phyloP scores from a whole-genome alignment of 2,113 vertebrate species.

The Oceanodroma tethys region DNA sequence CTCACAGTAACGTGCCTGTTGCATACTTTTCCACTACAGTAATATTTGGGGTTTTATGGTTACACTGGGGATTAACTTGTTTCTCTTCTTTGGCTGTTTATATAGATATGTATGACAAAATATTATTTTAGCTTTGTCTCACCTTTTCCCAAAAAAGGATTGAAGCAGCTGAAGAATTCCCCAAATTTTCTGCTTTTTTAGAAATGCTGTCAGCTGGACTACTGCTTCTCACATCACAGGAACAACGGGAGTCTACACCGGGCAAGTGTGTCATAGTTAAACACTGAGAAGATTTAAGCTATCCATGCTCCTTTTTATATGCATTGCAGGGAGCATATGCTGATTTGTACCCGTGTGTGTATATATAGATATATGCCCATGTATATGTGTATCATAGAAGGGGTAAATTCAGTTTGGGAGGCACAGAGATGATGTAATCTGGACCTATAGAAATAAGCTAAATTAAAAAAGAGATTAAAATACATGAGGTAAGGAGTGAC shows the following conservation, averaged over 20 bases:
- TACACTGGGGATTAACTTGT: neutral
- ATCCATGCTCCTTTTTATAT: neutral
- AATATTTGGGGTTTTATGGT: neutral
- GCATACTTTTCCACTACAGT: neutral
- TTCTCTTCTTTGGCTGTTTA: neutral
- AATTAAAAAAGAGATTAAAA: neutral
- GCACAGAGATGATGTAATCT: neutral
- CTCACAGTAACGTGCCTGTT: neutral
- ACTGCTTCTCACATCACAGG: neutral
- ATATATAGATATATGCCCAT: neutral
- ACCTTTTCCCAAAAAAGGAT: neutral
- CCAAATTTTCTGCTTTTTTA: neutral
- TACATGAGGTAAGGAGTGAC: neutral
- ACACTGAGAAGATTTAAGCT: neutral
- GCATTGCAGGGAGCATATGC: neutral
- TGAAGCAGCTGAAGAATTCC: neutral
- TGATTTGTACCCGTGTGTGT: neutral
- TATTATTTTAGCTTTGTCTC: neutral
- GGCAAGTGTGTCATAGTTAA: neutral
- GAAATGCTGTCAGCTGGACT: neutral
- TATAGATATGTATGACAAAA: neutral
- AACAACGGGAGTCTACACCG: neutral
- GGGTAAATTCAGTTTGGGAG: neutral
- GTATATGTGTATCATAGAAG: accelerated
- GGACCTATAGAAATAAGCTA: neutral